These are phyloP conservation scores for Grammomys dolichurus DNA, from an alignment of 2,113 vertebrate genomes.

Conservation along the genomic window DNA sequence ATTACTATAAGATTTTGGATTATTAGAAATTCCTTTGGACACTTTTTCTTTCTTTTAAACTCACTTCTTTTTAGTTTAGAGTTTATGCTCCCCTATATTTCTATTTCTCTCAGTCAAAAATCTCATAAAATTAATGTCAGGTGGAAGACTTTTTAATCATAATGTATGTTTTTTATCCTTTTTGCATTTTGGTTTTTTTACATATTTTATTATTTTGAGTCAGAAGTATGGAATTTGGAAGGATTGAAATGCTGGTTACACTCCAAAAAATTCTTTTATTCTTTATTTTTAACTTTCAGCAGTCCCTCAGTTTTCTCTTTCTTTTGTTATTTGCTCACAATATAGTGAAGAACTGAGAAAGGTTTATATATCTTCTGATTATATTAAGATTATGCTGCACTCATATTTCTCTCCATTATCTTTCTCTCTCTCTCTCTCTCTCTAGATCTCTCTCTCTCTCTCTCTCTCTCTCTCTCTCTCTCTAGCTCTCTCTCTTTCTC, in stretches of 20 bases:
- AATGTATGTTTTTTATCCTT: not conserved
- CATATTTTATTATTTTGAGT: not conserved
- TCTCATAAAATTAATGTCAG: not conserved
- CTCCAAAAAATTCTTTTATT: not conserved
- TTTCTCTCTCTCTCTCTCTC: too few species aligned
- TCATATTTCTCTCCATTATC: not conserved
- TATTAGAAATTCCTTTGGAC: not conserved
- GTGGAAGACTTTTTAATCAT: not conserved
- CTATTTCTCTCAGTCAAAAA: not conserved
- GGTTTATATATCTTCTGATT: not conserved
- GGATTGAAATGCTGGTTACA: not conserved
- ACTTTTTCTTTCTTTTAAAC: not conserved
- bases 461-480: not conserved
- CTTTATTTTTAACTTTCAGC: not conserved
- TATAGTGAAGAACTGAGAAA: not conserved
- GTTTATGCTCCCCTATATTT: not conserved
- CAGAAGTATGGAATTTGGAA: not conserved
- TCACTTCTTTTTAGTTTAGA: not conserved
- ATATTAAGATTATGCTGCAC: not conserved
- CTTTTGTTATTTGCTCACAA: not conserved
- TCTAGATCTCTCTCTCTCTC: fast-evolving
- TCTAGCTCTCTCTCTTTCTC: not conserved
- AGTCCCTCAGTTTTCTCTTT: not conserved
- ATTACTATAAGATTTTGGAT: not conserved
- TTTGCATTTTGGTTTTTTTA: not conserved